Conservation (phyloP, 2,888 invertebrate species). For the Drosophila percnosoma region DNA sequence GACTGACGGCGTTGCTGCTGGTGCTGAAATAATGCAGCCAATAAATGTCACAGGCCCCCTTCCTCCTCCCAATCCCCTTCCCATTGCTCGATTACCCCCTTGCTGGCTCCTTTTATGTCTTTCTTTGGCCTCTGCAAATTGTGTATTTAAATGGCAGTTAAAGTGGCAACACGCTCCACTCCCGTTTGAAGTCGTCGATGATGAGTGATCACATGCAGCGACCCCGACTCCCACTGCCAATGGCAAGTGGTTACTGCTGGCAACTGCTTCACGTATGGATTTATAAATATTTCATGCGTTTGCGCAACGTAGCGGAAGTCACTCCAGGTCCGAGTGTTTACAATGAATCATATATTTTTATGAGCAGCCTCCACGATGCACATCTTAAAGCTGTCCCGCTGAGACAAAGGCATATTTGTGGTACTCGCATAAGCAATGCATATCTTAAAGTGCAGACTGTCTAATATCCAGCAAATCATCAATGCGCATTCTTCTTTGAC, state of each 20-base stretch:
- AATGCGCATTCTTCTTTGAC: background rate
- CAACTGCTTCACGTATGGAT: slow-evolving; percentile 51
- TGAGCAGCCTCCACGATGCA: slow-evolving; percentile 36
- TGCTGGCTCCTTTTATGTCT: slow-evolving; percentile 66
- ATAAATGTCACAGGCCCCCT: slow-evolving; percentile 66
- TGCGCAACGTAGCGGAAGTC: slow-evolving; percentile 64
- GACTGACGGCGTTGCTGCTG: slow-evolving; percentile 68
- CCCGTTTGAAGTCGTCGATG: slow-evolving; percentile 73
- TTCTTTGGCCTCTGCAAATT: slow-evolving; percentile 58
- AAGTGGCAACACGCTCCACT: slow-evolving; percentile 79
- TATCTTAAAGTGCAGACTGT: slow-evolving; percentile 17
- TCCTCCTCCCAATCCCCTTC: background rate
- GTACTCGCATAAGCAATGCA: slow-evolving; percentile 46
- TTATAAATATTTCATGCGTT: slow-evolving; percentile 77
- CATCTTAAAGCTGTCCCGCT: slow-evolving; percentile 40
- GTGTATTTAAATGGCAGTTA: slow-evolving; percentile 81
- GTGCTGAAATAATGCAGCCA: slow-evolving; percentile 78
- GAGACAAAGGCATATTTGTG: slow-evolving; percentile 52
- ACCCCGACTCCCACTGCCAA: slow-evolving; percentile 19
- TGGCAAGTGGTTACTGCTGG: slow-evolving; percentile 25
- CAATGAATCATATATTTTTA: slow-evolving; percentile 76
- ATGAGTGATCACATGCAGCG: slow-evolving; percentile 60
- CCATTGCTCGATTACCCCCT: background rate
- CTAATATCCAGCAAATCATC: slow-evolving; percentile 14
- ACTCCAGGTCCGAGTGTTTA: slow-evolving; percentile 53